phyloP scores from a whole-genome alignment of 2,113 vertebrate genomes.

The Heliornis fulica region DNA sequence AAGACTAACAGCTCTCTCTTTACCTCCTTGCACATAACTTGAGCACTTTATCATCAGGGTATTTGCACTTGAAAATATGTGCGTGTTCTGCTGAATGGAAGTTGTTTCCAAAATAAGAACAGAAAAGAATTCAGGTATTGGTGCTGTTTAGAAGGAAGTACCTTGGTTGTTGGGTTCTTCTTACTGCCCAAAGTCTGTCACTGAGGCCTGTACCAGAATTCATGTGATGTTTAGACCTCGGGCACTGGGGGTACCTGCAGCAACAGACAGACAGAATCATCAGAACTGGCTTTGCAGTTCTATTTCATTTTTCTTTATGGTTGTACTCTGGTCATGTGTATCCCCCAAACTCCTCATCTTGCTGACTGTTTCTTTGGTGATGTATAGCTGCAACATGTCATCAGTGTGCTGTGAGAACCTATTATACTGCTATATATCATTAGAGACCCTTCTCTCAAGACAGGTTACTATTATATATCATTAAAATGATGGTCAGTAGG shows the following conservation, averaged over 20 bases:
- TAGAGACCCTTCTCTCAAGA: slow-evolving; percentile 33
- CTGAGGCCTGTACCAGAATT: background rate
- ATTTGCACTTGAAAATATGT: background rate
- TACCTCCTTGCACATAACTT: background rate
- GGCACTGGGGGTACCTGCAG: background rate
- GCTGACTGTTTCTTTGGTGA: slow-evolving; percentile 30
- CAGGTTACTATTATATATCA: slow-evolving; percentile 60
- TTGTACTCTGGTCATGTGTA: background rate
- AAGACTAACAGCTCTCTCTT: background rate
- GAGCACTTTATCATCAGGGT: background rate
- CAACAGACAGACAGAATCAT: background rate
- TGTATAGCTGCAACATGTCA: slow-evolving; percentile 25
- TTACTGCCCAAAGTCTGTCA: background rate
- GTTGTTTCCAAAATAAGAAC: background rate
- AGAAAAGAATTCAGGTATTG: background rate
- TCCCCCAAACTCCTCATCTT: slow-evolving; percentile 28
- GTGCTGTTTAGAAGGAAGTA: background rate
- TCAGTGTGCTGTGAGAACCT: slow-evolving; percentile 11
- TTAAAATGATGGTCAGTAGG: slow-evolving; percentile 29
- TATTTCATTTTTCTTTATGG: slow-evolving; percentile 15
- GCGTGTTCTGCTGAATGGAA: background rate
- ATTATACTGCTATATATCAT: slow-evolving; percentile 31
- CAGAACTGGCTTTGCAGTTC: background rate
- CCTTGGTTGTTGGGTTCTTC: background rate
- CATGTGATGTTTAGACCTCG: background rate